Percentiles rank a stretch among this genome's conserved stretches.
Conservation (phyloP, 2,888 invertebrate genomes). For the Lymantria monacha region DNA sequence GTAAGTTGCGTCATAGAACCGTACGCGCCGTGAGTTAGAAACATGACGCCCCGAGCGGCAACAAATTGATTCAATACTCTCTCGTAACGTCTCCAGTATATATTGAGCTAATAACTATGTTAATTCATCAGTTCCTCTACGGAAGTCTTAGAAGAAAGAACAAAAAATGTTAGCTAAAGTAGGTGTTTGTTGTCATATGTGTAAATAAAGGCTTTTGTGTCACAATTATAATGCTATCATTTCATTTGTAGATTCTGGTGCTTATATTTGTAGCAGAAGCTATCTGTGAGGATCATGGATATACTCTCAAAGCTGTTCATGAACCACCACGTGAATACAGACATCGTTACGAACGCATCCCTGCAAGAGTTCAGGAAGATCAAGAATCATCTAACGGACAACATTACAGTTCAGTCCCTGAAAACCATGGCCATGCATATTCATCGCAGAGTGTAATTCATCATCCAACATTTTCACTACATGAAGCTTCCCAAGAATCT, state of each 20-base stretch:
- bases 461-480: conserved; percentile 43
- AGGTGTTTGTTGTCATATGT: conserved; percentile 35
- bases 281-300: conserved; percentile 51
- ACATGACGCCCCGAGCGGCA: conserved; percentile 67
- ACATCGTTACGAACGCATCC: conserved; percentile 43
- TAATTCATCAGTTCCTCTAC: conserved; percentile 77
- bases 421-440: conserved; percentile 38
- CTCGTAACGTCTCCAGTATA: conserved; percentile 80
- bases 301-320: conserved; percentile 47
- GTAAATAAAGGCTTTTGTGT: conserved; percentile 15
- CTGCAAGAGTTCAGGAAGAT: conserved; percentile 43
- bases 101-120: conserved; percentile 78
- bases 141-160: conserved; percentile 75
- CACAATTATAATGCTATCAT: conserved; percentile 11
- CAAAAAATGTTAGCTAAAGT: conserved; percentile 73
- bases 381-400: conserved; percentile 20
- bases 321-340: conserved; percentile 53
- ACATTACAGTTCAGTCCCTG: conserved; percentile 23
- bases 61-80: conserved; percentile 76
- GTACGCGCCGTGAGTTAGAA: conserved; percentile 61
- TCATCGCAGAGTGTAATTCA: conserved; percentile 57
- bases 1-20: conserved; percentile 75
- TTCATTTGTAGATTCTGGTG: conserved; percentile 49
- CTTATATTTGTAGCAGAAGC: conserved; percentile 46
- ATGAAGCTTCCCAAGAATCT: conserved; percentile 51